Evolutionary conservation across 2,797 vertebrate genomes (phyloP).

Genomic region (Enteromius radiatus): DNA sequence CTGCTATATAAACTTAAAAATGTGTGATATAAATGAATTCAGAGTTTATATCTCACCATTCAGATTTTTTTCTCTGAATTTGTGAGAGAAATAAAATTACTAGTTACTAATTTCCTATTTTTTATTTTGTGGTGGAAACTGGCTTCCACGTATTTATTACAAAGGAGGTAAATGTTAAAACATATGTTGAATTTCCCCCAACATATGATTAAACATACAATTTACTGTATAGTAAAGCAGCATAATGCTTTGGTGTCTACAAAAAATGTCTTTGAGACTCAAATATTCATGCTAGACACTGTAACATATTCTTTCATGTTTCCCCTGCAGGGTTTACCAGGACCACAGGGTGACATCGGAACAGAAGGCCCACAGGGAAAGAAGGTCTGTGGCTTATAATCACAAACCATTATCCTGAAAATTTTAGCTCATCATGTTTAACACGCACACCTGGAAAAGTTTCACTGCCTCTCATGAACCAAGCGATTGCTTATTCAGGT

Average conservation of each 20-base stretch:
- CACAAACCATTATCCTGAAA: constrained; percentile 33
- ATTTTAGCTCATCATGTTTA: constrained; percentile 57
- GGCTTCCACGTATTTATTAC: neutral
- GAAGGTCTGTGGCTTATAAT: constrained; percentile 78
- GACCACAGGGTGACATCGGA: constrained; percentile 86
- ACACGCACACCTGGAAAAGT: constrained; percentile 60
- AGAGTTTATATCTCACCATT: neutral
- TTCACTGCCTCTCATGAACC: constrained; percentile 36
- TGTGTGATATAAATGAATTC: neutral
- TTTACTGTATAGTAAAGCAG: constrained; percentile 9
- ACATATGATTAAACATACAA: neutral
- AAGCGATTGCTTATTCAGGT: neutral
- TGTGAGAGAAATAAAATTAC: neutral
- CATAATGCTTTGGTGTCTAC: constrained; percentile 5
- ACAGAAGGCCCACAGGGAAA: constrained; percentile 85
- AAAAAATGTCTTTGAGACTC: neutral
- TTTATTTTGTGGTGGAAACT: neutral
- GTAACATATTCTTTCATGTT: constrained; percentile 53
- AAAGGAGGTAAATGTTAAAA: neutral
- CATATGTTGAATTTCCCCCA: neutral
- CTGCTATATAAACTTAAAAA: neutral
- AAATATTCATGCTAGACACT: neutral
- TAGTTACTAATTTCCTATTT: neutral
- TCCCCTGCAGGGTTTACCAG: constrained; percentile 82
- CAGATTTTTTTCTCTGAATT: neutral